A percentile compares a stretch with the other conserved stretches of the same genome.
Evolutionary conservation across 2,888 invertebrate species (phyloP).

Genomic region (Caenorhabditis panamensis): DNA sequence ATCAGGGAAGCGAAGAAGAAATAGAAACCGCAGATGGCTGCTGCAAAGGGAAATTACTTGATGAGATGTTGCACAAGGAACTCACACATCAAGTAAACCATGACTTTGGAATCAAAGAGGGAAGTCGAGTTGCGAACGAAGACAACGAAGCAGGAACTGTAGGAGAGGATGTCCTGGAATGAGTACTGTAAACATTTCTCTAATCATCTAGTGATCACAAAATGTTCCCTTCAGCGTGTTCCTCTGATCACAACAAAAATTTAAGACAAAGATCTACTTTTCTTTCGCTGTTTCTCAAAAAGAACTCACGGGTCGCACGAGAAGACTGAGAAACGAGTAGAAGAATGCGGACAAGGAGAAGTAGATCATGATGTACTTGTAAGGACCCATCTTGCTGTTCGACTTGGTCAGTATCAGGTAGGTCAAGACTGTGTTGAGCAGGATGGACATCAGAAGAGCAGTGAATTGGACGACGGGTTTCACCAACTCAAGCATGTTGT

Average conservation of each 20-base stretch:
- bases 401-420: slow-evolving; percentile 46
- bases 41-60: slow-evolving; percentile 6
- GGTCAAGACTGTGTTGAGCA: slow-evolving; percentile 31
- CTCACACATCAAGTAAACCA: slow-evolving; percentile 38
- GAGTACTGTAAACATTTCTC: neutral
- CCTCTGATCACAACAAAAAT: neutral
- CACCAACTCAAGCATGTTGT: slow-evolving; percentile 27
- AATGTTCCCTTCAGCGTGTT: neutral
- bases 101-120: slow-evolving; percentile 20
- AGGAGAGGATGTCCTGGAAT: slow-evolving; percentile 39
- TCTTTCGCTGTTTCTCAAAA: neutral
- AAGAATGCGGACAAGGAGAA: slow-evolving; percentile 27
- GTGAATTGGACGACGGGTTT: slow-evolving; percentile 19
- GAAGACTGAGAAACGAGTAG: slow-evolving; percentile 26
- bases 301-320: slow-evolving; percentile 39
- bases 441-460: slow-evolving; percentile 19
- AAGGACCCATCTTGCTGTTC: slow-evolving; percentile 41
- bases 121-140: slow-evolving; percentile 22
- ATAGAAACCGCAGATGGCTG: slow-evolving; percentile 37
- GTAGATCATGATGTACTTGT: slow-evolving; percentile 52
- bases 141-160: slow-evolving; percentile 38
- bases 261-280: neutral
- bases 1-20: slow-evolving; percentile 46
- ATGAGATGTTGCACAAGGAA: neutral
- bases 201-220: neutral